Percentiles rank a stretch among this genome's conserved stretches.
Evolutionary conservation across 2,888 invertebrate species (phyloP).

Genomic region (Trissoscelio sp.): DNA sequence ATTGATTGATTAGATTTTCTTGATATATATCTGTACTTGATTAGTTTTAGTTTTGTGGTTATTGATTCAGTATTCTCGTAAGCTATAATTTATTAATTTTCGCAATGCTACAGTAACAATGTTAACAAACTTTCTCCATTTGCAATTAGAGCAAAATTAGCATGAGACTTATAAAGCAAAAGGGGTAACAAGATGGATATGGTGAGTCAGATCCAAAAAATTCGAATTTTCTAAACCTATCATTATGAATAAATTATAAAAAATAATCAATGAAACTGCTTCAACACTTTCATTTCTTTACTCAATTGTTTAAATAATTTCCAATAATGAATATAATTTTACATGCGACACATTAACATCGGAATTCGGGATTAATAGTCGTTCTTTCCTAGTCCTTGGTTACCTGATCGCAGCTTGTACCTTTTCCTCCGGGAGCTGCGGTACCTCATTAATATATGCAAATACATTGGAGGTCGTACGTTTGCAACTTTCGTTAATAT

Average conservation of each 20-base stretch:
- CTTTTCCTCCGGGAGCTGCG: conserved; percentile 73
- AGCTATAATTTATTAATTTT: conserved; percentile 19
- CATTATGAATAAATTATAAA: no score
- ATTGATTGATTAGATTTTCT: conserved; percentile 18
- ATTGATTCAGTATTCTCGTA: conserved; percentile 11
- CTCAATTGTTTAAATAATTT: conserved; percentile 24
- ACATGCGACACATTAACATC: conserved; percentile 78
- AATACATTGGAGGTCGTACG: conserved; percentile 78
- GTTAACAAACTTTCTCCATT: conserved; percentile 17
- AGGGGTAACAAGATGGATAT: no score
- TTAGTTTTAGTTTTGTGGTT: conserved; percentile 18
- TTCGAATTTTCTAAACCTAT: no score
- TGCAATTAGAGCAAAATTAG: not conserved
- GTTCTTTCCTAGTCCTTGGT: conserved; percentile 52
- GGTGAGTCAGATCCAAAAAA: no score
- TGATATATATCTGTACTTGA: conserved; percentile 9
- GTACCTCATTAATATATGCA: conserved; percentile 83
- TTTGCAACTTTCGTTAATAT: conserved; percentile 66
- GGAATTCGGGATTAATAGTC: conserved; percentile 73
- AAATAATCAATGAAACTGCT: no score
- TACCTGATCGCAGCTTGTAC: conserved; percentile 73
- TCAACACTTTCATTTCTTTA: no score
- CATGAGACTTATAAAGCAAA: not conserved
- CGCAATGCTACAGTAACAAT: not conserved
- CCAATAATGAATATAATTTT: conserved; percentile 36